Percentiles rank a stretch among this genome's conserved stretches.
Evolutionary conservation across 2,888 invertebrate genomes (phyloP).

Genomic region (Megamerina dolium): DNA sequence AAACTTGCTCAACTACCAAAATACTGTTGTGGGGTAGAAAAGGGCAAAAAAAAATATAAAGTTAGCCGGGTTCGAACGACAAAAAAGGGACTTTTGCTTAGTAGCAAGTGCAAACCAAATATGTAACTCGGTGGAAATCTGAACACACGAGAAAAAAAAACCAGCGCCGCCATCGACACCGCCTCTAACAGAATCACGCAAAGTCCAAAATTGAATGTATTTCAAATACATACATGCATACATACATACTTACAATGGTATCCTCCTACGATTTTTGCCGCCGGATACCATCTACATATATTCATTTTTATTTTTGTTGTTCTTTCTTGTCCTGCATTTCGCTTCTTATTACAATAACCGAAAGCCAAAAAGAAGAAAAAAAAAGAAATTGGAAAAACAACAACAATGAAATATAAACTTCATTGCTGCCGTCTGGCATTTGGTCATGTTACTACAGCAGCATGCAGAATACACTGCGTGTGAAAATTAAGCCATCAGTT

Average conservation of each 20-base stretch:
- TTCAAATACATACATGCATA: too few relatives aligned
- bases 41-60: too few relatives aligned
- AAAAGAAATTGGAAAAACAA: background rate
- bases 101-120: too few relatives aligned
- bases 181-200: background rate
- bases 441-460: constrained; percentile 2
- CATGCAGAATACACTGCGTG: constrained; percentile 3
- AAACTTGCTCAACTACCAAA: too few relatives aligned
- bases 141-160: background rate
- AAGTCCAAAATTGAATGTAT: constrained; percentile 1
- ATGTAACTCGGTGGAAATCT: too few relatives aligned
- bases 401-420: constrained; percentile 4
- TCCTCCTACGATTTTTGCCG: constrained; percentile 1
- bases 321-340: background rate
- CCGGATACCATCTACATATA: background rate
- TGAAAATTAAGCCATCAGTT: constrained; percentile 14
- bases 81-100: too few relatives aligned
- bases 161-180: background rate
- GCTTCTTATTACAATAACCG: background rate
- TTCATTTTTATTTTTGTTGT: background rate
- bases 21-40: too few relatives aligned
- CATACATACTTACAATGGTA: background rate
- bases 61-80: too few relatives aligned
- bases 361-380: background rate
- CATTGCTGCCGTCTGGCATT: background rate